These are phyloP conservation scores for Etia nguti DNA, from an alignment of 2,113 vertebrate genomes.

Conservation along the genomic window DNA sequence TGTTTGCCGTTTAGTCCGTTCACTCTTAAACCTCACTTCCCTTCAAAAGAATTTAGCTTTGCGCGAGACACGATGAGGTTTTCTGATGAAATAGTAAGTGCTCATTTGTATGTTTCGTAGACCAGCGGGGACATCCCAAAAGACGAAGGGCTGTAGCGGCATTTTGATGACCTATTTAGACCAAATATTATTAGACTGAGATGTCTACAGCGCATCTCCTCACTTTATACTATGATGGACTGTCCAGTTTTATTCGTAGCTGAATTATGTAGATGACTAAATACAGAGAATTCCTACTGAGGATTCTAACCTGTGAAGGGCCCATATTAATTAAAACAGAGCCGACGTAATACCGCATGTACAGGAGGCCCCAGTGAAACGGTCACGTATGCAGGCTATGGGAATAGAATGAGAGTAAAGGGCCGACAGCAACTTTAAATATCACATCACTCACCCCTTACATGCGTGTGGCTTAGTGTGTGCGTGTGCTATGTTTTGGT, in stretches of 20 bases:
- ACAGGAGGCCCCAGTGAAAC: neutral
- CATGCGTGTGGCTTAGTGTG: neutral
- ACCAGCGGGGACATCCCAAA: neutral
- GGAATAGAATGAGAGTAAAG: neutral
- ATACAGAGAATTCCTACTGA: neutral
- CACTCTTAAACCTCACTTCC: neutral
- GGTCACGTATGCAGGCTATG: neutral
- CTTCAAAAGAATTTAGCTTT: neutral
- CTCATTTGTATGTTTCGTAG: neutral
- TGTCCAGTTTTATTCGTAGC: neutral
- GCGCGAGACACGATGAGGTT: neutral
- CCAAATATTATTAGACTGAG: neutral
- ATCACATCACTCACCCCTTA: neutral
- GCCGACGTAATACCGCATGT: neutral
- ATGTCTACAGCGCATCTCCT: neutral
- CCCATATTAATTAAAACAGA: neutral
- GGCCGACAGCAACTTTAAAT: constrained; percentile 7
- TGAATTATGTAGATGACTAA: neutral
- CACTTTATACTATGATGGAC: neutral
- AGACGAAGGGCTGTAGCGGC: neutral
- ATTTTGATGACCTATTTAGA: constrained; percentile 27
- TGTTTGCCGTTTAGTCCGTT: neutral
- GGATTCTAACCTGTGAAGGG: neutral
- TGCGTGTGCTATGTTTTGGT: constrained; percentile 11
- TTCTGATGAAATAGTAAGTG: neutral